A percentile compares a stretch with the other conserved stretches of the same genome.
Conservation (phyloP, 2,113 vertebrate genomes). For the Cervus canadensis region DNA sequence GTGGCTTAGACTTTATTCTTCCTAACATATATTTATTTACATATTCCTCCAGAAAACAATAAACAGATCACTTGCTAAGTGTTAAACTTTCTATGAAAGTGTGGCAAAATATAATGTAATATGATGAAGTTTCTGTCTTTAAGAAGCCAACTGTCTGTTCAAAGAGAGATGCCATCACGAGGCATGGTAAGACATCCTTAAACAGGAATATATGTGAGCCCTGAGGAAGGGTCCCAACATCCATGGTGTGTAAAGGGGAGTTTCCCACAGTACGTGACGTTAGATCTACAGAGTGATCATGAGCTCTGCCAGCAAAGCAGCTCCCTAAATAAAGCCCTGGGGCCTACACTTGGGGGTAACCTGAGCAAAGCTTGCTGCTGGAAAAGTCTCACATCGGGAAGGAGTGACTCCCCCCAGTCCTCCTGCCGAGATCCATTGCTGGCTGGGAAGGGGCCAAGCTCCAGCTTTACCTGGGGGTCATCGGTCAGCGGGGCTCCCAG, state of each 20-base stretch:
- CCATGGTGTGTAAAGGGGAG: fast-evolving
- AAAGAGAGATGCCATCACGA: neutral
- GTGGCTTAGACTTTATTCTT: neutral
- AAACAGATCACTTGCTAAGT: neutral
- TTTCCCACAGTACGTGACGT: neutral
- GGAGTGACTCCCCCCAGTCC: fast-evolving
- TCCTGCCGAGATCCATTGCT: fast-evolving
- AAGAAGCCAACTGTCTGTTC: neutral
- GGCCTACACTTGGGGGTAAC: neutral
- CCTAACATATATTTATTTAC: neutral
- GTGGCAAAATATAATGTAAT: neutral
- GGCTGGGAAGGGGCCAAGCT: neutral
- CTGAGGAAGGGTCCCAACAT: neutral
- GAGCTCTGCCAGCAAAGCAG: neutral
- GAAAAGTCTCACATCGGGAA: neutral
- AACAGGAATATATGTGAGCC: no score
- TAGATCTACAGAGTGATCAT: neutral
- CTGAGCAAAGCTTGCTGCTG: neutral
- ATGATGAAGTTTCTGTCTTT: neutral
- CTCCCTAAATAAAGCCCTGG: neutral
- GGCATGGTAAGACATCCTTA: neutral
- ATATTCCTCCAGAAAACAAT: neutral
- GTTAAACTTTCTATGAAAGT: neutral
- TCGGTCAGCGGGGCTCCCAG: neutral
- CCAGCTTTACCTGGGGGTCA: neutral